Evolutionary conservation across 1,140 invertebrate species (phyloP).

Genomic region (Brachionus angularis): DNA sequence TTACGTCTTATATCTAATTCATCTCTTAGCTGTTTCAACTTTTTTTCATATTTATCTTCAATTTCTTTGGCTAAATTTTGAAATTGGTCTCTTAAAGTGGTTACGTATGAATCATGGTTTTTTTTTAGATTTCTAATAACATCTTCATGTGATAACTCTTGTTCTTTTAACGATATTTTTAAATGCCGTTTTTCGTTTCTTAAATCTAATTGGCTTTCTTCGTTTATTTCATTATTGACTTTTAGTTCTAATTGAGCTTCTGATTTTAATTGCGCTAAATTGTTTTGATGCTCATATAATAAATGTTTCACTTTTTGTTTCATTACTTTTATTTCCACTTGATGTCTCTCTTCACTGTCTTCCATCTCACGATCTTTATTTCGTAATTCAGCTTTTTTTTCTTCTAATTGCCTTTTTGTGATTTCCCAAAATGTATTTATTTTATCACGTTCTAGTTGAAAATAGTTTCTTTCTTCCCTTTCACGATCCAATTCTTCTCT

Average conservation of each 20-base stretch:
- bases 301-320: constrained; percentile 88
- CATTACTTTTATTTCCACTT: constrained; percentile 71
- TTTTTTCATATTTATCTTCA: constrained; percentile 74
- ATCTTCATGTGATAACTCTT: constrained; percentile 61
- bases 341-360: constrained; percentile 76
- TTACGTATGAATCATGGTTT: constrained; percentile 65
- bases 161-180: constrained; percentile 69
- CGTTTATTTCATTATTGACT: constrained; percentile 69
- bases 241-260: constrained; percentile 72
- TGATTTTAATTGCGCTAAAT: constrained; percentile 71
- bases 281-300: constrained; percentile 81
- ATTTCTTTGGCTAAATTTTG: constrained; percentile 71
- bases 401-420: constrained; percentile 74
- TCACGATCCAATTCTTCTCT: constrained; percentile 86
- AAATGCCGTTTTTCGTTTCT: constrained; percentile 72
- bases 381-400: constrained; percentile 68
- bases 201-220: constrained; percentile 70
- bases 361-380: constrained; percentile 79
- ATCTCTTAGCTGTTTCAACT: constrained; percentile 68
- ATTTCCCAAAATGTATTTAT: constrained; percentile 90
- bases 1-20: constrained; percentile 71
- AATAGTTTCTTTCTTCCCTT: constrained; percentile 87
- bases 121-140: constrained; percentile 46
- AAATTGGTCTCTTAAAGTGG: constrained; percentile 67
- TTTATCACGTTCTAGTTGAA: constrained; percentile 89